phyloP scores from a whole-genome alignment of 2,113 vertebrate genomes.

The Anoplopoma fimbria region DNA sequence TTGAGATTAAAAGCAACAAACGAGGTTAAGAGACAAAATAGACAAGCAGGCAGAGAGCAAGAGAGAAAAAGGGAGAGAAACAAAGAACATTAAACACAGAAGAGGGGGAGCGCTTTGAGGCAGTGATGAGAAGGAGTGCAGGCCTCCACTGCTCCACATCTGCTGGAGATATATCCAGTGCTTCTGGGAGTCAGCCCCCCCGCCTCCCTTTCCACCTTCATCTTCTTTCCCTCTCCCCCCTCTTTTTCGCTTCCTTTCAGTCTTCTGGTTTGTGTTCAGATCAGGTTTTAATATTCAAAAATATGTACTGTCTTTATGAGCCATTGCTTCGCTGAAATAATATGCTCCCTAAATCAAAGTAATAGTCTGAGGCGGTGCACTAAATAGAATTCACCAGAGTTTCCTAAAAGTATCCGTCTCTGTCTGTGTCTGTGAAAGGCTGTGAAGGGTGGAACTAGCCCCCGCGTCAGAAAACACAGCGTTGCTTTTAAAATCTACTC shows the following conservation, averaged over 20 bases:
- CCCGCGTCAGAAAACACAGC: slow-evolving; percentile 36
- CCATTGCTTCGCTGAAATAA: slow-evolving; percentile 71
- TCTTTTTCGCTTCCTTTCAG: slow-evolving; percentile 48
- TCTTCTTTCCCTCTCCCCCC: slow-evolving; percentile 49
- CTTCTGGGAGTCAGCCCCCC: slow-evolving; percentile 68
- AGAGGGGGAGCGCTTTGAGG: slow-evolving; percentile 7
- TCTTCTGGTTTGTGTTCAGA: slow-evolving; percentile 77
- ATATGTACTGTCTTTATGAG: slow-evolving; percentile 73
- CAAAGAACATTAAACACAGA: slow-evolving; percentile 23
- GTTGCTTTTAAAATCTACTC: slow-evolving; percentile 45
- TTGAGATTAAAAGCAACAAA: slow-evolving; percentile 8
- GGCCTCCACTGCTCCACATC: slow-evolving; percentile 70
- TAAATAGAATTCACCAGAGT: slow-evolving; percentile 55
- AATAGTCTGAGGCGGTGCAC: slow-evolving; percentile 53
- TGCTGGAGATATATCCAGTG: slow-evolving; percentile 72
- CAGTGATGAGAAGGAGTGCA: slow-evolving; percentile 62
- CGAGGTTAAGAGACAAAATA: slow-evolving; percentile 18
- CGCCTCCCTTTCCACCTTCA: slow-evolving; percentile 60
- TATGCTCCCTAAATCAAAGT: slow-evolving; percentile 71
- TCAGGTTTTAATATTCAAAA: slow-evolving; percentile 76
- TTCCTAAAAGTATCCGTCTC: slow-evolving; percentile 46
- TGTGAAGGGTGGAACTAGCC: not conserved
- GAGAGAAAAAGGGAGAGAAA: slow-evolving; percentile 10
- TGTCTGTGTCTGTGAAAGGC: slow-evolving; percentile 14
- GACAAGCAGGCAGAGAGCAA: slow-evolving; percentile 13